A percentile compares a stretch with the other conserved stretches of the same genome.
These are phyloP conservation scores for Mustelus asterias DNA, from an alignment of 2,113 vertebrate genomes.

Conservation along the genomic window DNA sequence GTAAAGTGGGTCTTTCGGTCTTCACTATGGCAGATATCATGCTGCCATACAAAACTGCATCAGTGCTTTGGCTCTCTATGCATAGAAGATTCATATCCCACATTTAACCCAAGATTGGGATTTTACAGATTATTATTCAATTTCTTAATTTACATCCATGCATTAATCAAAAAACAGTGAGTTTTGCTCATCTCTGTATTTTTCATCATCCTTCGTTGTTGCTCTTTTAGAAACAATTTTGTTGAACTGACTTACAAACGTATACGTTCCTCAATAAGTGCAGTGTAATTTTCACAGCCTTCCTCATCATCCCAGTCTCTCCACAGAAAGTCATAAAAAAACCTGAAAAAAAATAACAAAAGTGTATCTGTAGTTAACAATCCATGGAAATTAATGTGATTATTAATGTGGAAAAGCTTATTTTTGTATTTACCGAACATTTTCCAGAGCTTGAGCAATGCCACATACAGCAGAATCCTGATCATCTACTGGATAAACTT, in stretches of 20 bases:
- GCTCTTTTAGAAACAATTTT: constrained; percentile 9
- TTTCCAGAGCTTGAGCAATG: constrained; percentile 51
- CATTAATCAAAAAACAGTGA: background rate
- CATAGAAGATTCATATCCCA: background rate
- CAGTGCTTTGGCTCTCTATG: background rate
- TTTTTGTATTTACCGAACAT: constrained; percentile 47
- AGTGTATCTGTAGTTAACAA: background rate
- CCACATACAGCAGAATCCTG: constrained; percentile 44
- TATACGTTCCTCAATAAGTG: constrained; percentile 57
- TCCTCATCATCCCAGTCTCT: constrained; percentile 56
- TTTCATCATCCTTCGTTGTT: background rate
- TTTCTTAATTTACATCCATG: background rate
- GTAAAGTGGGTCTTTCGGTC: background rate
- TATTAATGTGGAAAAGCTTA: background rate
- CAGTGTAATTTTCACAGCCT: constrained; percentile 52
- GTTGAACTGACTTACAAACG: constrained; percentile 53
- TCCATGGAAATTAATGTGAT: background rate
- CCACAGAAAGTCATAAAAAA: constrained; percentile 58
- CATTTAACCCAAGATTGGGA: background rate
- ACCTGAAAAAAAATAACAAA: constrained; percentile 43
- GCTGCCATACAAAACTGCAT: background rate
- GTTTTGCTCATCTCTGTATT: background rate
- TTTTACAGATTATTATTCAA: background rate
- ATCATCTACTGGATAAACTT: constrained; percentile 53
- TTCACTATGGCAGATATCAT: background rate